Base-by-base conservation (phyloP, 1,140 invertebrate species). In the Chymomyza costata region DNA sequence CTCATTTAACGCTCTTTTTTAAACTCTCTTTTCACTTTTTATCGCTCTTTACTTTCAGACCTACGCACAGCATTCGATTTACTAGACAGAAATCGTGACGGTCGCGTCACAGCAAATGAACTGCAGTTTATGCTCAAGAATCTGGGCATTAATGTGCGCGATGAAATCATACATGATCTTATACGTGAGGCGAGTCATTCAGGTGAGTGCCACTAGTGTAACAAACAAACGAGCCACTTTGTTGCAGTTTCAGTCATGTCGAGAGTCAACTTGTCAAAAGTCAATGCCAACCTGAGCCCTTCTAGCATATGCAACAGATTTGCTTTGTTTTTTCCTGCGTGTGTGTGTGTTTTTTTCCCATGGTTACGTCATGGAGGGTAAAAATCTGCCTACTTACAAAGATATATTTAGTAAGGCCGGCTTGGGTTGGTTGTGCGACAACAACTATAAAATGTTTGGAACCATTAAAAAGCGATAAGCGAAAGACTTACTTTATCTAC, bases 51-150 rank as follows among this genome's bases (percentile, higher is more conserved):
- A 16, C 43, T 88, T 88, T 0, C 85, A 92, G 92, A 92, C 83
- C 85, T 93, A 51, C 88, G 91, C 62, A 92, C 90, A 65, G 92
- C 92, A 31, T 93, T 93, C 83, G 89, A 89, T 18, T 87, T 93
- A 46, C 83, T 93, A 83, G 92, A 93, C 76, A 87, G 90, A 54
- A 92, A 93, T 86, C 89, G 89, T 71, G 92, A 93, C 86, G 92
- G 92, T 6, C 88, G 89, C 69, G 89, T 93, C 30, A 92, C 90
- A 19, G 88, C 90, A 5, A 89, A 88, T 19, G 92, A 93, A 82
- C 85, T 93, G 62, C 92, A 93, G 83, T 89, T 89, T 74, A 93
- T 93, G 92, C 87, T 93, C 32, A 88, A 89, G 49, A 92, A 91
- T 81, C 87, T 93, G 50, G 92, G 92, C 60, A 92, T 93, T 55